A percentile compares a stretch with the other conserved stretches of the same genome.
Conservation (phyloP, 2,888 invertebrate species). For the Galerucella pusilla region DNA sequence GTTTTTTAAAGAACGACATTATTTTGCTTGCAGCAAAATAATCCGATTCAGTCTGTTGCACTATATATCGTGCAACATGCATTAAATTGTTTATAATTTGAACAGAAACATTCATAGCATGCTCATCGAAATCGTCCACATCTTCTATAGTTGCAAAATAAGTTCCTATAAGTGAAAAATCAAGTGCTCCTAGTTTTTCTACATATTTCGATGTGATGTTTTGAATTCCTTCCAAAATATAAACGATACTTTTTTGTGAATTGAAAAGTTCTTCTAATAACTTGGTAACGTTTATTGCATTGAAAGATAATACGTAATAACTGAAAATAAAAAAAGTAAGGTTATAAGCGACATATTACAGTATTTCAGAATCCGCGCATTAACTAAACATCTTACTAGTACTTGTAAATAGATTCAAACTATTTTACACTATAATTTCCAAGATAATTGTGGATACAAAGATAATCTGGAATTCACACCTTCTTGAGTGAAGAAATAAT, state of each 20-base stretch:
- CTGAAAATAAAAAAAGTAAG: slow-evolving; percentile 27
- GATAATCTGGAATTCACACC: no score
- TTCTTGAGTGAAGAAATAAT: no score
- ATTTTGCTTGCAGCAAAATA: neutral
- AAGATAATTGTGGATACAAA: no score
- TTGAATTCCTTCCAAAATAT: neutral
- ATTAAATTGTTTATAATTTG: neutral
- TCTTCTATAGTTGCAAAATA: slow-evolving; percentile 14
- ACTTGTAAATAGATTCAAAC: no score
- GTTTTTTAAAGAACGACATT: neutral
- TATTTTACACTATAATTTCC: no score
- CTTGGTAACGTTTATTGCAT: slow-evolving; percentile 24
- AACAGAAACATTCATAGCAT: neutral
- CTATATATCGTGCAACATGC: neutral
- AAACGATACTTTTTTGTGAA: neutral
- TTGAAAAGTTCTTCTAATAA: slow-evolving; percentile 20
- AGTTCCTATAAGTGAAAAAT: slow-evolving; percentile 22
- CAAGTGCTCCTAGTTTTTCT: slow-evolving; percentile 12
- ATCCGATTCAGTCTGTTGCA: slow-evolving; percentile 1
- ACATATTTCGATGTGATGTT: slow-evolving; percentile 14
- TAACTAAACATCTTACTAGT: no score
- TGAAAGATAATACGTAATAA: slow-evolving; percentile 23
- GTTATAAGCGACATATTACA: neutral
- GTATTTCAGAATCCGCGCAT: no score
- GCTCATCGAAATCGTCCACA: slow-evolving; percentile 12